Evolutionary conservation across 2,888 invertebrate species (phyloP).

Genomic region (Elysia crispata): DNA sequence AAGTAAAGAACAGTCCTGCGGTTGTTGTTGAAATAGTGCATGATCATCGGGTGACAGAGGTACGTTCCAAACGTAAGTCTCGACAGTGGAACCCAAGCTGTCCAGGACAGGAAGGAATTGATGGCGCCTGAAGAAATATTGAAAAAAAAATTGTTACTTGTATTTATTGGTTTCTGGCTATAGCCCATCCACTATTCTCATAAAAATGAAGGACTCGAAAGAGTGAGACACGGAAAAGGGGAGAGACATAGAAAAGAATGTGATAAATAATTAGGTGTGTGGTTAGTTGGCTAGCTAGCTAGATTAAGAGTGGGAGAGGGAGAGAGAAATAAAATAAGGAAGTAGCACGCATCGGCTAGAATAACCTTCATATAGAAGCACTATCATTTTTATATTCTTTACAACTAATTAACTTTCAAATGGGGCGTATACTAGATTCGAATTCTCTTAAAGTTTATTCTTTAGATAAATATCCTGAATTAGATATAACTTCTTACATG

Average conservation of each 20-base stretch:
- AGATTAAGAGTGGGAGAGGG: too few relatives aligned
- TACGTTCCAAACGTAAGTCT: conserved; percentile 16
- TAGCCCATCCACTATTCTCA: background rate
- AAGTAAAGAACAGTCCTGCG: background rate
- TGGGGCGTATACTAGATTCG: too few relatives aligned
- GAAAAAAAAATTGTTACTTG: background rate
- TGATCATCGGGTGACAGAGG: conserved; percentile 30
- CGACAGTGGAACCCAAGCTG: conserved; percentile 30
- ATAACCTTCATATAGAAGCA: too few relatives aligned
- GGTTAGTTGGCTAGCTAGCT: too few relatives aligned
- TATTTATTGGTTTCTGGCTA: background rate
- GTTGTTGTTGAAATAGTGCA: conserved; percentile 40
- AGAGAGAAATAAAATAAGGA: too few relatives aligned
- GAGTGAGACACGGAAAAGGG: background rate
- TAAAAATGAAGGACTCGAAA: background rate
- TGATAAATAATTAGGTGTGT: background rate
- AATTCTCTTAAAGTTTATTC: too few relatives aligned
- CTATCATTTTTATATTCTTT: too few relatives aligned
- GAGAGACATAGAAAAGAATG: background rate
- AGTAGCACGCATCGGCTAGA: too few relatives aligned
- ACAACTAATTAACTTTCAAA: too few relatives aligned
- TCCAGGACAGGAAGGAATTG: conserved; percentile 31
- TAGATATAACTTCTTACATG: too few relatives aligned
- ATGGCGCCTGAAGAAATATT: conserved; percentile 1
- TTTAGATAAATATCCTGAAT: too few relatives aligned